Evolutionary conservation across 2,113 vertebrate genomes (phyloP).

Genomic region (Meriones unguiculatus): DNA sequence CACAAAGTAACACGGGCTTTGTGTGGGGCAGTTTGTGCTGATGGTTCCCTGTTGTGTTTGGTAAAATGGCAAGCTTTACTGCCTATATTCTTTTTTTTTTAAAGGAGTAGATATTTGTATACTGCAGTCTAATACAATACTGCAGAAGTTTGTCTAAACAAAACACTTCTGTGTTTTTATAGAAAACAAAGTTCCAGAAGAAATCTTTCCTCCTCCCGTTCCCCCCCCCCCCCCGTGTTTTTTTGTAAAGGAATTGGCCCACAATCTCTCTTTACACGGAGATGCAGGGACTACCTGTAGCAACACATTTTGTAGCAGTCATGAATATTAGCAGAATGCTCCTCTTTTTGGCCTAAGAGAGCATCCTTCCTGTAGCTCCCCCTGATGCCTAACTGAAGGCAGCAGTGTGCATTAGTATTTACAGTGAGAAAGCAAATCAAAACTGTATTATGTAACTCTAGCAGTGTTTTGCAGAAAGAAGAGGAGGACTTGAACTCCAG

Average conservation of each 20-base stretch:
- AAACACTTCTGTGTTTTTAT: constrained; percentile 15
- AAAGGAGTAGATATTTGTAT: constrained; percentile 13
- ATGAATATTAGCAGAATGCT: neutral
- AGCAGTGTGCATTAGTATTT: neutral
- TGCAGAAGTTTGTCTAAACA: constrained; percentile 22
- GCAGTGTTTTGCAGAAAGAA: neutral
- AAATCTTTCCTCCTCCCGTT: neutral
- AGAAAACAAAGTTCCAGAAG: neutral
- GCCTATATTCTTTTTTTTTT: neutral
- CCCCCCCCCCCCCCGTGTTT: too few relatives aligned
- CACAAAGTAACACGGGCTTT: neutral
- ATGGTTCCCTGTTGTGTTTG: neutral
- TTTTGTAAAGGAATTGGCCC: constrained; percentile 23
- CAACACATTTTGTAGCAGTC: neutral
- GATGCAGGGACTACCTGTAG: neutral
- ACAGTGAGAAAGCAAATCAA: constrained; percentile 32
- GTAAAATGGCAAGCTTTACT: constrained; percentile 36
- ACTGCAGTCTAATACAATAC: neutral
- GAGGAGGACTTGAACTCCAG: neutral
- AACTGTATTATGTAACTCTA: neutral
- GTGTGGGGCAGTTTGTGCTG: neutral
- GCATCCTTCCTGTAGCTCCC: neutral
- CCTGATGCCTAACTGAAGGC: neutral
- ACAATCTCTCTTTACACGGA: neutral
- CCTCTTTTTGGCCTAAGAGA: neutral